Percentiles rank a stretch among this genome's conserved stretches.
Evolutionary conservation across 2,113 vertebrate genomes (phyloP).

Genomic region (Pollachius pollachius): DNA sequence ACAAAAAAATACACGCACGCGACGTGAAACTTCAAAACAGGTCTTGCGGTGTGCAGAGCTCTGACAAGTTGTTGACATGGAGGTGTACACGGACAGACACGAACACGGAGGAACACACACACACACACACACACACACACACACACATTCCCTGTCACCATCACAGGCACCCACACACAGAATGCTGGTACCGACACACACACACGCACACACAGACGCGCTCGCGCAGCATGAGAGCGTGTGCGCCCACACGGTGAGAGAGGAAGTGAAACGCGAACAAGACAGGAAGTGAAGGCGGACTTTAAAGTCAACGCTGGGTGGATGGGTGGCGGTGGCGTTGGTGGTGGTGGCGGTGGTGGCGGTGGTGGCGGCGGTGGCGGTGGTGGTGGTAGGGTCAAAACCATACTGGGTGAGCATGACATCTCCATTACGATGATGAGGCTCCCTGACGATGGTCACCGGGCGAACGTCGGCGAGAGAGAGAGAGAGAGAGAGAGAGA

Average conservation of each 20-base stretch:
- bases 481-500: background rate
- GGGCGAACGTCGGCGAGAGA: too few relatives aligned
- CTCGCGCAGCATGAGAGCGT: background rate
- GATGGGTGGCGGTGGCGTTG: conserved; percentile 1
- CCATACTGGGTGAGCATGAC: conserved; percentile 39
- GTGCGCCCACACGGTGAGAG: background rate
- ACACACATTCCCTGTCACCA: background rate
- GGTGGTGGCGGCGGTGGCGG: background rate
- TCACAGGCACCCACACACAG: conserved; percentile 6
- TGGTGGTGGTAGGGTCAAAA: conserved; percentile 28
- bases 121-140: background rate
- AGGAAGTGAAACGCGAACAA: background rate
- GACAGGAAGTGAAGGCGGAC: background rate
- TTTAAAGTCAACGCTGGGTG: conserved; percentile 8
- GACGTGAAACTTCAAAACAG: too few relatives aligned
- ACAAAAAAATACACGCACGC: too few relatives aligned
- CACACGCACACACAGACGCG: conserved; percentile 1
- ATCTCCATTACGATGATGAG: background rate
- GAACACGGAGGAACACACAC: conserved; percentile 8
- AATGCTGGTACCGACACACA: background rate
- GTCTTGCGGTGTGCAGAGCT: background rate
- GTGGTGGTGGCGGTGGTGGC: conserved; percentile 7
- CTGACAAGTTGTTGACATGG: background rate
- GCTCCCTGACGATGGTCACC: too few relatives aligned
- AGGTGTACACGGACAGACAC: background rate